phyloP scores from a whole-genome alignment of 1,140 invertebrate genomes.

The Bombus haemorrhoidalis region DNA sequence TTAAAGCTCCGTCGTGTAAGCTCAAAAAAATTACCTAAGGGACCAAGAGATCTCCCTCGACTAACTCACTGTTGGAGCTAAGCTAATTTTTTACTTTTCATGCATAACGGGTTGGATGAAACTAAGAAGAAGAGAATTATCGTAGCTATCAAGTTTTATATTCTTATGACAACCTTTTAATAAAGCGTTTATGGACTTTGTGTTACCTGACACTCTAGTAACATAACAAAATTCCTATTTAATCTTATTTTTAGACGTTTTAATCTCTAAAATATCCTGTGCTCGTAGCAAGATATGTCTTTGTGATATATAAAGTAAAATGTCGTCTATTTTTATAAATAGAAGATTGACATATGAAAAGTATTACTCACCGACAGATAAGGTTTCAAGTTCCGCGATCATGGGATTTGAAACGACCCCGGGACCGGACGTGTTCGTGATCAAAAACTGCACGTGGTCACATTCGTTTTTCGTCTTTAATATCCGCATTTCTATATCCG shows the following conservation, averaged over 20 bases:
- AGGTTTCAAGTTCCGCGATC: slow-evolving; percentile 88
- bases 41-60: too few relatives aligned
- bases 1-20: not conserved
- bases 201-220: too few relatives aligned
- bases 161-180: not conserved
- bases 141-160: not conserved
- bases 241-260: too few relatives aligned
- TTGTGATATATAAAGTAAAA: too few relatives aligned
- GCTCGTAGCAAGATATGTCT: too few relatives aligned
- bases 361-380: slow-evolving; percentile 86
- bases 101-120: not conserved
- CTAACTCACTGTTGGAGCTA: not conserved
- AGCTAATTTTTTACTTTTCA: not conserved
- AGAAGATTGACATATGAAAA: not conserved
- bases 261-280: too few relatives aligned
- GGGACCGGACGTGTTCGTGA: slow-evolving; percentile 90
- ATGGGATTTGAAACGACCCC: slow-evolving; percentile 85
- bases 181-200: not conserved
- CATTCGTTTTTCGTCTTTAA: slow-evolving; percentile 92
- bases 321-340: not conserved
- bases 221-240: too few relatives aligned
- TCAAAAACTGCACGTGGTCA: slow-evolving; percentile 97
- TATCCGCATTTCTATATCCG: slow-evolving; percentile 95
- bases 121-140: not conserved
- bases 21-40: not conserved